Conservation (phyloP, 2,888 invertebrate genomes). For the Philereme transversata region DNA sequence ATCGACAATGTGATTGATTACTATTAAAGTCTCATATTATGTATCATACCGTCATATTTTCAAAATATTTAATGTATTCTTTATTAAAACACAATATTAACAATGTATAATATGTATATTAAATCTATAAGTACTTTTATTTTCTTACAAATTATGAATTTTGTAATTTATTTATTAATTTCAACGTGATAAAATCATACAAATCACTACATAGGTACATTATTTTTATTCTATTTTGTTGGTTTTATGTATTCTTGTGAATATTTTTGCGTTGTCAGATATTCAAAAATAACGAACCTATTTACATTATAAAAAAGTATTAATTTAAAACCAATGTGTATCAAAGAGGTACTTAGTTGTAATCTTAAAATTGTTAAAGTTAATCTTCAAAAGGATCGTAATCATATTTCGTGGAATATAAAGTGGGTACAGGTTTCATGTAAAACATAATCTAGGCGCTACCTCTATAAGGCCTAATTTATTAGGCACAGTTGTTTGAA, state of each 20-base stretch:
- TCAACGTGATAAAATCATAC: constrained; percentile 36
- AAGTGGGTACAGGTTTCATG: constrained; percentile 53
- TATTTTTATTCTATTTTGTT: constrained; percentile 28
- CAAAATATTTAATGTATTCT: constrained; percentile 36
- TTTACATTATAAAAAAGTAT: constrained; percentile 21
- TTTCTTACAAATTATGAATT: constrained; percentile 36
- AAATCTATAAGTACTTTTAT: constrained; percentile 29
- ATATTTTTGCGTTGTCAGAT: constrained; percentile 28
- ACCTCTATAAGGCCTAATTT: constrained; percentile 59
- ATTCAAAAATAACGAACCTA: constrained; percentile 15
- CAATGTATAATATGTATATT: constrained; percentile 28
- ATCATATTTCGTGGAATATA: constrained; percentile 35
- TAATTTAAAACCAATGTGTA: constrained; percentile 26
- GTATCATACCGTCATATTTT: constrained; percentile 39
- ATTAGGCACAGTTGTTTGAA: constrained; percentile 44
- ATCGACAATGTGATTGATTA: constrained; percentile 40
- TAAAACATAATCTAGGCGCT: constrained; percentile 43
- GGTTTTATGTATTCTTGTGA: constrained; percentile 26
- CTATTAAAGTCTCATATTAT: constrained; percentile 32
- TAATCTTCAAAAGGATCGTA: constrained; percentile 23
- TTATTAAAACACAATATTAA: constrained; percentile 28
- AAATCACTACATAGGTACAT: constrained; percentile 31
- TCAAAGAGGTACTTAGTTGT: constrained; percentile 13
- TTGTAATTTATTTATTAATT: constrained; percentile 37
- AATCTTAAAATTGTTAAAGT: constrained; percentile 24